Percentiles rank a stretch among this genome's conserved stretches.
These are phyloP conservation scores for Sisyra terminalis DNA, from an alignment of 2,888 invertebrate genomes.

Conservation along the genomic window DNA sequence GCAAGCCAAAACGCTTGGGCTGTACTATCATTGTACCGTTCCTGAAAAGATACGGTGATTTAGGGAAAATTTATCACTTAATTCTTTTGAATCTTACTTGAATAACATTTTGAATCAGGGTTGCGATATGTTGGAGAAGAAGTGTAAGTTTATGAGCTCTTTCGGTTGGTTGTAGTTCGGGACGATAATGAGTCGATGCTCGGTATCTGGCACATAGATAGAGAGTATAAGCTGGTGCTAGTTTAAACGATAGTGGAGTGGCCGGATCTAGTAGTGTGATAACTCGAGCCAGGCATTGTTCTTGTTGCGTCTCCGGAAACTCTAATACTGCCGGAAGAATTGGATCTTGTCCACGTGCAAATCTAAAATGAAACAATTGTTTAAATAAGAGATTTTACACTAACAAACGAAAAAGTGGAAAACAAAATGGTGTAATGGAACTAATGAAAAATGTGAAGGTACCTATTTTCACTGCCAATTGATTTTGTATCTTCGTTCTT, in stretches of 20 bases:
- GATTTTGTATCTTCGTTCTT: slow-evolving; percentile 45
- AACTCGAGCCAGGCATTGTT: slow-evolving; percentile 76
- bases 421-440: background rate
- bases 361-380: slow-evolving; percentile 22
- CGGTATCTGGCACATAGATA: slow-evolving; percentile 89
- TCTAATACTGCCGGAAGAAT: slow-evolving; percentile 89
- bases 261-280: slow-evolving; percentile 79
- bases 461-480: slow-evolving; percentile 64
- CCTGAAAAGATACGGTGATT: slow-evolving; percentile 30
- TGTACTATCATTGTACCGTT: slow-evolving; percentile 70
- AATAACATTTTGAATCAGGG: slow-evolving; percentile 67
- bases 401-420: background rate
- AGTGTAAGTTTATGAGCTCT: slow-evolving; percentile 81
- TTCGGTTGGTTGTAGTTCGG: slow-evolving; percentile 82
- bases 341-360: slow-evolving; percentile 62
- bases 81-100: too few species aligned
- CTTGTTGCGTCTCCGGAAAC: slow-evolving; percentile 89
- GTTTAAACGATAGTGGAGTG: slow-evolving; percentile 69
- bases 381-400: background rate
- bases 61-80: too few species aligned
- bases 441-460: slow-evolving; percentile 23
- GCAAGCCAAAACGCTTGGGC: slow-evolving; percentile 94
- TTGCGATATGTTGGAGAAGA: slow-evolving; percentile 79
- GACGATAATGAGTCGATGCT: slow-evolving; percentile 86
- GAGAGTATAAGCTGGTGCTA: slow-evolving; percentile 92